Conservation (phyloP, 1,140 invertebrate genomes). For the Leptonema lineaticorne region DNA sequence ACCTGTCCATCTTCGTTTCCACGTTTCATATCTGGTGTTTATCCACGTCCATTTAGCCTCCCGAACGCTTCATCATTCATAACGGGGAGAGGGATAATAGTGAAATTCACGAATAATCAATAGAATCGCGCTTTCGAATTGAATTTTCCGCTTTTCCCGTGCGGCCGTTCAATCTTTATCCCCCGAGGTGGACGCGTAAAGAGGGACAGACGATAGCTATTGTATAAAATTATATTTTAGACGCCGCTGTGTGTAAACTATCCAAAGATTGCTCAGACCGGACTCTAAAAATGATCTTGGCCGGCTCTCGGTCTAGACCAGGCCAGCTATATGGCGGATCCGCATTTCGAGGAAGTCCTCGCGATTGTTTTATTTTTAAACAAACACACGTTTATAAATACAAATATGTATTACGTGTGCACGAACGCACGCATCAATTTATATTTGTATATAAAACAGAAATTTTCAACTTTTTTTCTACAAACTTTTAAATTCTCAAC, state of each 20-base stretch:
- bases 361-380: slow-evolving; percentile 15
- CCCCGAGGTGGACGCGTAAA: neutral
- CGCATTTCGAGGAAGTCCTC: slow-evolving; percentile 14
- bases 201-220: slow-evolving; percentile 18
- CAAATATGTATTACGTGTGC: too few relatives aligned
- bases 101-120: neutral
- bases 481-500: too few relatives aligned
- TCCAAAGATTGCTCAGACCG: slow-evolving; percentile 33
- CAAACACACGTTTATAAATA: neutral
- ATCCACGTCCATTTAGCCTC: neutral
- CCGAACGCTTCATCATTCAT: neutral
- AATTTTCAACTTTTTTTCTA: too few relatives aligned
- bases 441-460: too few relatives aligned
- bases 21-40: too few relatives aligned
- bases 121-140: neutral
- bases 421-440: too few relatives aligned
- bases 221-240: slow-evolving; percentile 36
- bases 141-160: neutral
- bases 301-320: slow-evolving; percentile 24
- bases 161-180: neutral
- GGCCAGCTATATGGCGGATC: slow-evolving; percentile 15
- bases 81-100: neutral
- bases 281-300: slow-evolving; percentile 41
- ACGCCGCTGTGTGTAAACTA: slow-evolving; percentile 26
- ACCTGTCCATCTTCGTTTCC: too few relatives aligned